phyloP scores from a whole-genome alignment of 2,797 vertebrate genomes.

The Columba guinea region DNA sequence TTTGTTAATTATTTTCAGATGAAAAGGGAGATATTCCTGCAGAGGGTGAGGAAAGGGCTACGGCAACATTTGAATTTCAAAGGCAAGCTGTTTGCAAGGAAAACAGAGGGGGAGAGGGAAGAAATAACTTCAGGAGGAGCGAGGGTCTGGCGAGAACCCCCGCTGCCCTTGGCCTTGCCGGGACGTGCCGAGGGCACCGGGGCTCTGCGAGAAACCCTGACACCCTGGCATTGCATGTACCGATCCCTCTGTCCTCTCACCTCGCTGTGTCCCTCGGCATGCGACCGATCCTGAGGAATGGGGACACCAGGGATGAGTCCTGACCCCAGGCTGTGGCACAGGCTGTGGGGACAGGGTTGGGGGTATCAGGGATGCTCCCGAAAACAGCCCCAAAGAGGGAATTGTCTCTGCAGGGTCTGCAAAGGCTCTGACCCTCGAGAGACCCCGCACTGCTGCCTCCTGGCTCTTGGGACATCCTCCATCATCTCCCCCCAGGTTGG shows the following conservation, averaged over 20 bases:
- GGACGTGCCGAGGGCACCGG: fast-evolving
- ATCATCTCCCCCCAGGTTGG: no score
- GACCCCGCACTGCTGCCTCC: no score
- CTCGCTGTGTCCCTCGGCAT: neutral
- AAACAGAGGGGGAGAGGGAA: conserved; percentile 54
- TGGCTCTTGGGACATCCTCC: no score
- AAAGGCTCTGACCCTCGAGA: neutral
- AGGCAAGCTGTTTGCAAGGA: conserved; percentile 60
- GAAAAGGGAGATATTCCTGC: conserved; percentile 70
- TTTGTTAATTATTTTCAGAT: conserved; percentile 75
- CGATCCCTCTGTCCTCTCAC: no score
- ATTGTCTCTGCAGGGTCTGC: neutral
- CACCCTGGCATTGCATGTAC: neutral
- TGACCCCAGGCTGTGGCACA: fast-evolving
- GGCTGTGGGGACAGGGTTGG: neutral
- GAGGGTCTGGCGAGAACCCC: neutral
- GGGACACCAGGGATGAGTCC: neutral
- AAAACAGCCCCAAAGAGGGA: neutral
- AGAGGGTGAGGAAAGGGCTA: conserved; percentile 52
- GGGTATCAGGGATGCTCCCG: fast-evolving
- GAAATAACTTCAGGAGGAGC: neutral
- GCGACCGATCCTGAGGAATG: neutral
- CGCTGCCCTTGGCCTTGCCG: fast-evolving
- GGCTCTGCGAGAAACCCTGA: fast-evolving
- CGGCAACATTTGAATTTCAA: conserved; percentile 75